Percentiles rank a stretch among this genome's conserved stretches.
phyloP scores from a whole-genome alignment of 2,888 invertebrate genomes.

The Eupeodes luniger region DNA sequence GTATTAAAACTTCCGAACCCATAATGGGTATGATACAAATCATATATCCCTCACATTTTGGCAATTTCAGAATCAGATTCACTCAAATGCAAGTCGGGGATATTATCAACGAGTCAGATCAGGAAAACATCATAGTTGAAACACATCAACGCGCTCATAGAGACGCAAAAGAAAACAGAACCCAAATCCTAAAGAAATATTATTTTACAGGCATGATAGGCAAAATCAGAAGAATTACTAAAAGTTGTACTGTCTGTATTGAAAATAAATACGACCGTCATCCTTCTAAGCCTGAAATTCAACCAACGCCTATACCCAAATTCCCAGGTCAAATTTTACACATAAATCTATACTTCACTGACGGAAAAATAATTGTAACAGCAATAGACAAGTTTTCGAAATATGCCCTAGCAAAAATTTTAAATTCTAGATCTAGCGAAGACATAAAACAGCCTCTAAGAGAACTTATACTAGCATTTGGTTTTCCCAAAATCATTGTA shows the following conservation, averaged over 20 bases:
- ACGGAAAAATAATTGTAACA: slow-evolving; percentile 26
- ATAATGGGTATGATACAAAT: background rate
- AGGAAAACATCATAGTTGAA: no score
- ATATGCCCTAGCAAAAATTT: background rate
- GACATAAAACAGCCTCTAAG: slow-evolving; percentile 23
- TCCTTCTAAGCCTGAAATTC: slow-evolving; percentile 37
- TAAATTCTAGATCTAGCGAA: slow-evolving; percentile 34
- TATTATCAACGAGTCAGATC: no score
- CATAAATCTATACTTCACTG: slow-evolving; percentile 46
- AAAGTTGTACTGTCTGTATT: slow-evolving; percentile 59
- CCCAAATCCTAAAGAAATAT: slow-evolving; percentile 59
- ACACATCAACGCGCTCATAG: no score
- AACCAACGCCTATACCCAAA: slow-evolving; percentile 37
- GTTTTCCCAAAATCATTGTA: slow-evolving; percentile 44
- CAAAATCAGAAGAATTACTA: slow-evolving; percentile 57
- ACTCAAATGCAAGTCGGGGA: no score
- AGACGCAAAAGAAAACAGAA: slow-evolving; percentile 29
- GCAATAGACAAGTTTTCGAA: slow-evolving; percentile 35
- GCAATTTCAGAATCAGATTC: background rate
- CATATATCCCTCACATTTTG: background rate
- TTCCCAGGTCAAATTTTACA: slow-evolving; percentile 48
- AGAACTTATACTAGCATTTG: slow-evolving; percentile 31
- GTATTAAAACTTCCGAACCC: no score
- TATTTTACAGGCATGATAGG: slow-evolving; percentile 63
- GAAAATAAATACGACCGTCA: slow-evolving; percentile 62